These are phyloP conservation scores for Lytechinus pictus DNA, from an alignment of 35 echinoderm and acorn worm species.

Conservation along the genomic window DNA sequence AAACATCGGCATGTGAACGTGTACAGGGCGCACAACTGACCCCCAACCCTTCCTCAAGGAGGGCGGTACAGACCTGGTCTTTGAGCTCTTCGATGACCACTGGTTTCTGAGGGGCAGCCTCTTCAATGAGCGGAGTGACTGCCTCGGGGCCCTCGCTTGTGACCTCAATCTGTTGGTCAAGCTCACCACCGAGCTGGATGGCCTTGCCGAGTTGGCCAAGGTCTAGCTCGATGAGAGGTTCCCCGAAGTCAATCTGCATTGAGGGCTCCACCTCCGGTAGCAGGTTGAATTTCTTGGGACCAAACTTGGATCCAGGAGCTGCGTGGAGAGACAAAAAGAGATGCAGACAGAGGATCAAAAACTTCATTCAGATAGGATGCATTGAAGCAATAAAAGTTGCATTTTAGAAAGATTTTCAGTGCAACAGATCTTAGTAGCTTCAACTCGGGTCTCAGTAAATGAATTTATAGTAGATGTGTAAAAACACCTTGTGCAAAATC, in stretches of 20 bases:
- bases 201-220: constrained; percentile 47
- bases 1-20: not conserved
- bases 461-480: no score
- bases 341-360: not conserved
- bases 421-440: no score
- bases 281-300: constrained; percentile 73
- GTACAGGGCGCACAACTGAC: not conserved
- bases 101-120: constrained; percentile 43
- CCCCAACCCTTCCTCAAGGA: not conserved
- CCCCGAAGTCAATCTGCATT: constrained; percentile 75
- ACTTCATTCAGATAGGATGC: no score
- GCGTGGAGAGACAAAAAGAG: not conserved
- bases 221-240: constrained; percentile 69
- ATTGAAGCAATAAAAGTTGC: no score
- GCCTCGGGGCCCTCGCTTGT: constrained; percentile 57
- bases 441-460: no score
- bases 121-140: constrained; percentile 58
- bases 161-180: constrained; percentile 72
- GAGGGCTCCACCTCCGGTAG: constrained; percentile 58
- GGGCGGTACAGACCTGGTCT: constrained; percentile 64
- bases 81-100: constrained; percentile 69
- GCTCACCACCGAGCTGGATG: constrained; percentile 39
- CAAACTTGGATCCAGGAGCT: constrained; percentile 55
- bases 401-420: no score
- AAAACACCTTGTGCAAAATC: no score